Base-by-base conservation (phyloP, 2,797 vertebrate species). In the Eremophila alpestris region DNA sequence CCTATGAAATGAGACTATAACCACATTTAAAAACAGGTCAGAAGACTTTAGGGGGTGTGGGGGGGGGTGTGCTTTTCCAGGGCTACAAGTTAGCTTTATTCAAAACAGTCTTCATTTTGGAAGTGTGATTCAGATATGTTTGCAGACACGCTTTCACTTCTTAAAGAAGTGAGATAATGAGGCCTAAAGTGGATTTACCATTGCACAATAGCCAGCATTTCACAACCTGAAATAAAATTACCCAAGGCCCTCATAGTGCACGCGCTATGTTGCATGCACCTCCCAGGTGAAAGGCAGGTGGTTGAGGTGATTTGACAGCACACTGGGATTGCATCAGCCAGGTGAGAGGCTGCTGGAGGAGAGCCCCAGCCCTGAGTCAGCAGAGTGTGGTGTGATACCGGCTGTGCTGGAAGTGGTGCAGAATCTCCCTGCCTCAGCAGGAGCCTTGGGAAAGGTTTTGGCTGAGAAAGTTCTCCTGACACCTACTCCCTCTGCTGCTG, bases 351-450 rank as follows among this genome's bases (percentile, higher is more conserved):
- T 93, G 77, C 73, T 83, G 80, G 58, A 80, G 69, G 49, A 19
- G 65, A 91, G 60, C 51, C 74, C 70, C 85, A 76, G 88, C 38
- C 67, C 83, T 96, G 90, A 97, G 81, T 96, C 94, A 95, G 92
- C 86, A 89, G 45, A 74, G 34, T 0, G 0, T 56, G 76, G 63
- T 1, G 7, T 77, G 92, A 45, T 56, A 69, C 20, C 0, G 0
- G 59, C 70, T 77, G 38, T n/a, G 23, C 65, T 86, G 76, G 45
- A 81, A 69, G 73, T 18, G 29, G 14, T 40, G 34, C 52, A 52
- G 70, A 63, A 16, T 52, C 45, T 91, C 52, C 76, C 27, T 60
- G 77, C 48, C 74, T 78, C 69, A 82, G 26, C 70, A 79, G 41
- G 27, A 91, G 46, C n/a, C 40, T 63, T 45, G 51, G 68, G 75